These are phyloP conservation scores for Bombus pascuorum DNA, from an alignment of 1,140 invertebrate species.

Conservation along the genomic window DNA sequence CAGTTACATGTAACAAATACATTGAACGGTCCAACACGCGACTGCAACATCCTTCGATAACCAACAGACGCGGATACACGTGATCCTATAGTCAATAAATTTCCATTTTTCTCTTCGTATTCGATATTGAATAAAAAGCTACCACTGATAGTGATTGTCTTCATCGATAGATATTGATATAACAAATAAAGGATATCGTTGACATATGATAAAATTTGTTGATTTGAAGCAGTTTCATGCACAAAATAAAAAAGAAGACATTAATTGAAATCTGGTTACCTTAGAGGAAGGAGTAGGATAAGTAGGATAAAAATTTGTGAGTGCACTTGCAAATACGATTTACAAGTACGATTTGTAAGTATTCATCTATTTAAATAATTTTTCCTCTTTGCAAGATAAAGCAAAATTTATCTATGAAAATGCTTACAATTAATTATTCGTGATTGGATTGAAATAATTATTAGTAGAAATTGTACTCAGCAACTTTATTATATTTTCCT, in stretches of 20 bases:
- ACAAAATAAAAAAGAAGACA: neutral
- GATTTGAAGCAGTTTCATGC: no score
- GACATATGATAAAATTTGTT: neutral
- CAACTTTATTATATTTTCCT: no score
- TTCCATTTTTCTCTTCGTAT: conserved; percentile 1
- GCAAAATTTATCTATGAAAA: no score
- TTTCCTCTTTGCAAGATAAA: neutral
- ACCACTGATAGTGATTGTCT: neutral
- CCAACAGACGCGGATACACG: neutral
- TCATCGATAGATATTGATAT: neutral
- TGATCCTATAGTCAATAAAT: conserved; percentile 14
- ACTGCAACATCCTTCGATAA: conserved; percentile 14
- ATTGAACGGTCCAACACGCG: conserved; percentile 14
- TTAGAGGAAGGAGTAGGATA: neutral
- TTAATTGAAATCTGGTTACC: no score
- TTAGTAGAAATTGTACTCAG: no score
- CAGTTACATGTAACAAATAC: conserved; percentile 14
- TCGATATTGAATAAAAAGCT: conserved; percentile 18
- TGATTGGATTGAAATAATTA: no score
- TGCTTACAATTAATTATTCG: neutral
- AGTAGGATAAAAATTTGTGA: neutral
- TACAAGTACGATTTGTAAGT: neutral
- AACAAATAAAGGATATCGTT: neutral
- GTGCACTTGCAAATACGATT: neutral
- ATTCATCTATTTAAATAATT: neutral